Evolutionary conservation across 1,140 invertebrate genomes (phyloP).

Genomic region (Lineus longissimus): DNA sequence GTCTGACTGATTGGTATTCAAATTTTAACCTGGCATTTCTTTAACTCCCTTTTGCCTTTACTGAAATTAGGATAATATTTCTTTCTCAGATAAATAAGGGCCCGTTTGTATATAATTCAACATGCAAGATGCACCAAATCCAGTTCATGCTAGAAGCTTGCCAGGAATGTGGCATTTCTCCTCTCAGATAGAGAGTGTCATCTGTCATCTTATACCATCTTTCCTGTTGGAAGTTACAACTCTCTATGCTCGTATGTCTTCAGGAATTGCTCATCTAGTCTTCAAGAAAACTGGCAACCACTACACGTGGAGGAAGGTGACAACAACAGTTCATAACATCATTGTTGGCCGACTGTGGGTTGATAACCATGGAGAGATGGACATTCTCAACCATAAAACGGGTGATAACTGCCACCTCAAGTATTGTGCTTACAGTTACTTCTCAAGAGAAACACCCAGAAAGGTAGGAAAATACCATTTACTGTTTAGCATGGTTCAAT

Average conservation of each 20-base stretch:
- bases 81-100: no score
- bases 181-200: no score
- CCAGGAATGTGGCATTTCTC: no score
- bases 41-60: no score
- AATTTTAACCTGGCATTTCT: no score
- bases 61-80: no score
- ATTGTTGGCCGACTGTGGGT: conserved; percentile 99
- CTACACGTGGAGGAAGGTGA: conserved; percentile 97
- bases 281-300: conserved; percentile 67
- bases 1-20: no score
- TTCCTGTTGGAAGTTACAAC: no score
- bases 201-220: no score
- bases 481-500: neutral
- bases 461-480: conserved; percentile 63
- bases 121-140: no score
- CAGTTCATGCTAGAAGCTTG: no score
- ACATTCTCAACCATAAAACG: conserved; percentile 79
- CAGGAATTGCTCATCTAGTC: conserved; percentile 50
- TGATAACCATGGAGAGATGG: conserved; percentile 98
- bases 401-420: conserved; percentile 94
- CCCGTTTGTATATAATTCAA: no score
- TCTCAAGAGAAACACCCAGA: conserved; percentile 87
- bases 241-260: neutral
- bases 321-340: conserved; percentile 98
- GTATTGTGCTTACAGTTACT: conserved; percentile 92